Percentiles rank a stretch among this genome's conserved stretches.
Evolutionary conservation across 2,797 vertebrate species (phyloP).

Genomic region (Micropoecilia bifurca): DNA sequence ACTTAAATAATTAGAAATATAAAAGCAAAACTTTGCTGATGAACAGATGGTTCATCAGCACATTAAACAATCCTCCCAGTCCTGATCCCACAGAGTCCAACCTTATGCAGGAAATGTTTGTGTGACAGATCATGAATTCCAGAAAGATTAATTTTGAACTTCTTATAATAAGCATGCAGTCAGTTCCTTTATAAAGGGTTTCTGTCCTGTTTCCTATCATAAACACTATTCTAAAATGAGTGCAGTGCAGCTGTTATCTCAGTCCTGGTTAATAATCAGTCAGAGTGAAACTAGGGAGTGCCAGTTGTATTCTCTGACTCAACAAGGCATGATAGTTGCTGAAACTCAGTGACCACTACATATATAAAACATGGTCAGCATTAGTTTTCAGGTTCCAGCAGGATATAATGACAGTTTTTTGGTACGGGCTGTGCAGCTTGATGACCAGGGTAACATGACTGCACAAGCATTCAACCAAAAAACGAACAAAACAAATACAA

Average conservation of each 20-base stretch:
- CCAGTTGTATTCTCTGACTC: slow-evolving; percentile 26
- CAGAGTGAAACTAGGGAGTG: slow-evolving; percentile 76
- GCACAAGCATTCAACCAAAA: not conserved
- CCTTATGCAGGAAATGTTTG: not conserved
- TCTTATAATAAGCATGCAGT: not conserved
- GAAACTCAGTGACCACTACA: slow-evolving; percentile 4
- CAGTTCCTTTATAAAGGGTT: slow-evolving; percentile 4
- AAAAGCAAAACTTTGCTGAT: not conserved
- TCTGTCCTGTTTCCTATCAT: slow-evolving; percentile 15
- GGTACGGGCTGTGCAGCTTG: not conserved
- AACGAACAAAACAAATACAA: not conserved
- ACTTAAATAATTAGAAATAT: not conserved
- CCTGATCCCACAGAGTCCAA: not conserved
- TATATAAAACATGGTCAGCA: not conserved
- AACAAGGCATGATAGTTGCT: slow-evolving; percentile 17
- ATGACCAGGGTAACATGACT: not conserved
- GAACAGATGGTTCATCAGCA: not conserved
- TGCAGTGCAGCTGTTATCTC: slow-evolving; percentile 48
- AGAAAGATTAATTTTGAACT: slow-evolving; percentile 10
- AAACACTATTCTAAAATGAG: slow-evolving; percentile 5
- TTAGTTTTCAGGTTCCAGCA: not conserved
- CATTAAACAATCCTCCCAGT: not conserved
- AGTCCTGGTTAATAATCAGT: slow-evolving; percentile 77
- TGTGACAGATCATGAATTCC: not conserved
- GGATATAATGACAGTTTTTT: not conserved